Base-by-base conservation (phyloP, 2,888 invertebrate genomes). In the Acleris laterana region DNA sequence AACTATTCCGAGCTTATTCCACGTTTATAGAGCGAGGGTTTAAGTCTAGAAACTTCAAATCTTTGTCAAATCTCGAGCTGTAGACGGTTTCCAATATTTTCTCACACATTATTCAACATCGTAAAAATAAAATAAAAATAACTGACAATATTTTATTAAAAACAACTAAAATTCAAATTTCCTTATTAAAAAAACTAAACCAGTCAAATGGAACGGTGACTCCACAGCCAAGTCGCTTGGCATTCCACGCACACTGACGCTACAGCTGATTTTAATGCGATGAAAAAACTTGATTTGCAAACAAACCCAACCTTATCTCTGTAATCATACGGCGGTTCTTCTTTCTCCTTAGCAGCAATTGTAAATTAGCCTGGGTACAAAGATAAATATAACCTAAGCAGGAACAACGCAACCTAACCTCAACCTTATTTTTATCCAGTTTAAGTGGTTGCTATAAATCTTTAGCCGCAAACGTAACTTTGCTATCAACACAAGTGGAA, bases 201-300 rank as follows among this genome's bases (percentile, higher is more conserved):
- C 76, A 79, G 79, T 79, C 79, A 76, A 76, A 76, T 77, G 77
- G 79, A 77, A 77, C 80, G 75, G 70, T 69, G 74, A 72, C 75
- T 71, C 74, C 69, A 70, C 76, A 74, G 73, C 74, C 71, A 74
- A 76, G 74, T 72, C 70, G 71, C 70, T 69, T 70, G 60, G 50
- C 65, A 63, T 67, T 67, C 67, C 76, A 78, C 78, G 70, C 79
- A 80, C 79, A 78, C 80, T 71, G 60, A 25, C 64, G 68, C 62
- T 70, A 60, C 76, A 77, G 75, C 77, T 76, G 74, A 57, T 32
- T 48, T 22, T 5, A 48, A 62, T 46, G 22, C 62, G 9, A 17
- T 48, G 20, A 3, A 0, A 1, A 48, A 62, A 66, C 38, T 51
- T 19, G 19, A 25, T 2, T 9, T 9, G 5, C 5, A 1, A 7